Evolutionary conservation across 2,113 vertebrate species (phyloP).

Genomic region (Anser brachyrhynchus): DNA sequence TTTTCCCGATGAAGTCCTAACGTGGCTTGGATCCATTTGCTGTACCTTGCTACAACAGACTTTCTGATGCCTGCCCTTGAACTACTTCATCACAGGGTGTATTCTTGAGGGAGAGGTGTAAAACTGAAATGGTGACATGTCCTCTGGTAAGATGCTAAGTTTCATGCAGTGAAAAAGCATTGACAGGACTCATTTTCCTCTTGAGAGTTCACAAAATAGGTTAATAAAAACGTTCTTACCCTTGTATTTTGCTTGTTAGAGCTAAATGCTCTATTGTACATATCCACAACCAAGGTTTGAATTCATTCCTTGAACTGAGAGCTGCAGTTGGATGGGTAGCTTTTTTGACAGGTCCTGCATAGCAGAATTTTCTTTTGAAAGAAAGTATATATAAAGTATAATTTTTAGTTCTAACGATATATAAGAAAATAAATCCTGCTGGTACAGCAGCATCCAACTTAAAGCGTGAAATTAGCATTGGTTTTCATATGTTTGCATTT

Average conservation of each 20-base stretch:
- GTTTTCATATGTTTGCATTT: neutral
- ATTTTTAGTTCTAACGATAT: neutral
- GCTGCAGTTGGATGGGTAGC: neutral
- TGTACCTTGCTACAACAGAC: neutral
- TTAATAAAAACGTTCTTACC: slow-evolving; percentile 40
- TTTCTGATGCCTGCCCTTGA: slow-evolving; percentile 54
- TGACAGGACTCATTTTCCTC: slow-evolving; percentile 29
- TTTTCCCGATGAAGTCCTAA: neutral
- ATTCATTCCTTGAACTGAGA: neutral
- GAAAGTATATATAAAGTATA: neutral
- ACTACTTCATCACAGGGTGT: slow-evolving; percentile 48
- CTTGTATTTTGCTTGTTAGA: slow-evolving; percentile 2
- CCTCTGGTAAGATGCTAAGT: slow-evolving; percentile 25
- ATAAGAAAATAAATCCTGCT: neutral
- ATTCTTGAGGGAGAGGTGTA: slow-evolving; percentile 45
- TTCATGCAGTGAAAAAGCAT: neutral
- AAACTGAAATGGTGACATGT: slow-evolving; percentile 42
- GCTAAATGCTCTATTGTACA: neutral
- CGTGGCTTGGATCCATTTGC: neutral
- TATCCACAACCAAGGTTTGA: neutral
- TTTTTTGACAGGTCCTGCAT: neutral
- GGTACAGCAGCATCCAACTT: neutral
- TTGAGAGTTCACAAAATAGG: slow-evolving; percentile 51
- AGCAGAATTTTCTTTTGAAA: neutral
- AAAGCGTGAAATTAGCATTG: neutral